Evolutionary conservation across 2,113 vertebrate genomes (phyloP), one percentile per base, ranked within the genome.

Genomic region (Bos indicus): DNA sequence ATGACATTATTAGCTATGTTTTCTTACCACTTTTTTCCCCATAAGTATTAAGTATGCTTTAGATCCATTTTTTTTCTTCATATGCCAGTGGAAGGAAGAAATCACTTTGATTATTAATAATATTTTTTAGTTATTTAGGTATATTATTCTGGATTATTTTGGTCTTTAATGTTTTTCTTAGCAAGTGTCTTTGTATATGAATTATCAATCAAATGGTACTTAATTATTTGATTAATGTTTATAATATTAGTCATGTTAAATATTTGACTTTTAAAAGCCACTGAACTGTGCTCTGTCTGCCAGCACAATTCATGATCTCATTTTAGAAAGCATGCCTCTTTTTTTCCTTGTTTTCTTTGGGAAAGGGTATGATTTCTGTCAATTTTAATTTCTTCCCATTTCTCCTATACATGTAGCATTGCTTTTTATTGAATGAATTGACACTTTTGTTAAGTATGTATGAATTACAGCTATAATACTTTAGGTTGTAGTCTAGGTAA

Each of bases 111-210:
- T 88, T 67, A 33, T 90, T 51, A 77, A 30, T 56, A 40, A 30
- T 74, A 28, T 19, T 52, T 90, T 96, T 92, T 77, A 77, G 8
- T 95, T 90, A n/a, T 95, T 94, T 97, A 87, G 62, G 25, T 62
- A 26, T 71, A 74, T 91, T 93, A 74, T 92, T 90, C 80, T 92
- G 40, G 54, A 85, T 85, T 86, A 4, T 78, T 97, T 97, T 91
- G 14, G 28, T 57, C 19, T 88, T 91, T 74, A 71, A 40, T 91
- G 62, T 94, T 88, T 85, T 94, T 93, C 57, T 59, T 91, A 82
- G 33, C 17, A 48, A 51, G 3, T 88, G 67, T 88, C 2, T 30
- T 94, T 94, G 13, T 78, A 13, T 62, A 87, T 90, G 60, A 88
- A 88, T 90, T 90, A 74, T 84, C 14, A 56, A 14, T 87, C 84